These are phyloP conservation scores for Neodiprion pinetum DNA, from an alignment of 1,140 invertebrate genomes.

Conservation along the genomic window DNA sequence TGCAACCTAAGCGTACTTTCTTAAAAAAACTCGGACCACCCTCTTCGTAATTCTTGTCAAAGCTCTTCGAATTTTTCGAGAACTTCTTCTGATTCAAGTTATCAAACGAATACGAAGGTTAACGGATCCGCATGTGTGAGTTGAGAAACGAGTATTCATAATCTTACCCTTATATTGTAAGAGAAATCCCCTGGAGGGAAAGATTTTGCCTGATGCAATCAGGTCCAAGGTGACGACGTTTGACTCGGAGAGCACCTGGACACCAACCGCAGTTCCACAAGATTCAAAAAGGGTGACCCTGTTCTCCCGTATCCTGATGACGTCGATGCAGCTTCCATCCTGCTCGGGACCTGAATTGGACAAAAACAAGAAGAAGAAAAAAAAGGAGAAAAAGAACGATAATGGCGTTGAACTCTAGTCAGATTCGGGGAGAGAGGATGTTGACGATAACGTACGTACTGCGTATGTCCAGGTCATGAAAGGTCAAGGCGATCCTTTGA, in stretches of 20 bases:
- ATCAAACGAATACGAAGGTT: no score
- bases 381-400: background rate
- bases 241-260: constrained; percentile 51
- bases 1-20: no score
- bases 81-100: no score
- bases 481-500: constrained; percentile 52
- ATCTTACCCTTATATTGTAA: constrained; percentile 55
- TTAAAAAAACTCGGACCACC: no score
- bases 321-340: constrained; percentile 54
- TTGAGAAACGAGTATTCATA: background rate
- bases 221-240: constrained; percentile 55
- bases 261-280: constrained; percentile 51
- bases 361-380: constrained; percentile 4
- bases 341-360: constrained; percentile 42
- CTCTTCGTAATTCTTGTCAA: no score
- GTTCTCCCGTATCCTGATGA: constrained; percentile 52
- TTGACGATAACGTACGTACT: constrained; percentile 37
- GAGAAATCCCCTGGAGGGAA: constrained; percentile 55
- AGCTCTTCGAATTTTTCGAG: no score
- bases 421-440: background rate
- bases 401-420: background rate
- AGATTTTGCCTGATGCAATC: constrained; percentile 45
- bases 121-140: no score
- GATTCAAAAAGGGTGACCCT: constrained; percentile 52
- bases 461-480: constrained; percentile 57